phyloP scores from a whole-genome alignment of 2,888 invertebrate species.

The Drosophila putrida region DNA sequence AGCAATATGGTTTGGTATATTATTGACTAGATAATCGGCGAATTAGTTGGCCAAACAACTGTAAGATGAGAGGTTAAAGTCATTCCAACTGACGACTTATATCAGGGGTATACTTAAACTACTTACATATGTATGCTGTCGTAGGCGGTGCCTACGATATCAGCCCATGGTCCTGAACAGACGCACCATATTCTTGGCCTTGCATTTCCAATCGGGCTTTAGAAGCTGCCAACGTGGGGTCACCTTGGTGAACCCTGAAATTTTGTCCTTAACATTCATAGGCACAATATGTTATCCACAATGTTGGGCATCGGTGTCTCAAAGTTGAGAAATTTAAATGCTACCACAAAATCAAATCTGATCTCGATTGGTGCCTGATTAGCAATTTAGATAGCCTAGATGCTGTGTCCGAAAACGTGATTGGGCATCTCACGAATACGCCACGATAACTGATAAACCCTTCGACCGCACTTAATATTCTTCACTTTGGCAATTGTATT shows the following conservation, averaged over 20 bases:
- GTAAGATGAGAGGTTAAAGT: neutral
- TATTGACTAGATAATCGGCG: neutral
- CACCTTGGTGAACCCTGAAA: slow-evolving; percentile 4
- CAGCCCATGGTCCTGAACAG: neutral
- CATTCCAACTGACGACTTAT: too few species aligned
- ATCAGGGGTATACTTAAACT: neutral
- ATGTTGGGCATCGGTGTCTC: slow-evolving; percentile 4
- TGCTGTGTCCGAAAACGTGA: neutral
- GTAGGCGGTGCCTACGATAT: neutral
- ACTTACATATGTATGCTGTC: neutral
- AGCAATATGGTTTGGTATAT: neutral
- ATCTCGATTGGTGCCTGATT: neutral
- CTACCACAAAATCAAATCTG: slow-evolving; percentile 3
- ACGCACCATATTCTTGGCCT: slow-evolving; percentile 1
- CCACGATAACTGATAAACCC: slow-evolving; percentile 4
- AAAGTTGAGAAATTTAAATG: slow-evolving; percentile 1
- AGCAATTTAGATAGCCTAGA: neutral
- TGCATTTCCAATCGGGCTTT: slow-evolving; percentile 1
- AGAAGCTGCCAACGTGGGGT: slow-evolving; percentile 12
- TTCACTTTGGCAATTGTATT: neutral
- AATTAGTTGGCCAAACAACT: neutral
- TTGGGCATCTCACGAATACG: neutral
- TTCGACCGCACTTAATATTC: neutral
- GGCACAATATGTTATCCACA: slow-evolving; percentile 5
- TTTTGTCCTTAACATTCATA: neutral